A percentile compares a stretch with the other conserved stretches of the same genome.
These are phyloP conservation scores for Mustela lutreola DNA, from an alignment of 2,113 vertebrate species.

Conservation along the genomic window DNA sequence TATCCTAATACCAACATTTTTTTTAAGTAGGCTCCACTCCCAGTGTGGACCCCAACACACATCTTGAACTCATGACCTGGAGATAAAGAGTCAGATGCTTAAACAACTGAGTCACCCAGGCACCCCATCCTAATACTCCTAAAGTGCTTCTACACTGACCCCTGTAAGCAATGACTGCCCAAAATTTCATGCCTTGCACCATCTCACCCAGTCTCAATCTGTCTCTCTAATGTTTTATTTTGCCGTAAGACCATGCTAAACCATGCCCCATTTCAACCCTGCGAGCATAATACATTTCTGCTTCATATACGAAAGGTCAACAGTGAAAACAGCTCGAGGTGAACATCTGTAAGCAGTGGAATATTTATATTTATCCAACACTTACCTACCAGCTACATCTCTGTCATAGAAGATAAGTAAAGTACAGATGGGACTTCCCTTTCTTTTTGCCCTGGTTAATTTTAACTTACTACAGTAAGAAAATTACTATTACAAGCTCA, in stretches of 20 bases:
- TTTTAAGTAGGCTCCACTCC: neutral
- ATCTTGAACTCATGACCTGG: neutral
- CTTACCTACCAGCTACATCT: neutral
- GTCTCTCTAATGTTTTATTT: neutral
- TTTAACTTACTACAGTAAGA: neutral
- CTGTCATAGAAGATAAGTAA: neutral
- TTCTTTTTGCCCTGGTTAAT: neutral
- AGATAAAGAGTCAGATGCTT: neutral
- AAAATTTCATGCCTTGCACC: neutral
- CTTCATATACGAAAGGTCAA: neutral
- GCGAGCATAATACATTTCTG: neutral
- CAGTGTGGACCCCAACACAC: neutral
- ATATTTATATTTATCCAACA: neutral
- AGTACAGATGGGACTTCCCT: neutral
- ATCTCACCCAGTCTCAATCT: neutral
- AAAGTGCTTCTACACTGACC: neutral
- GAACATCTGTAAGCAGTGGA: neutral
- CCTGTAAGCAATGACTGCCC: neutral
- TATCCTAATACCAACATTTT: neutral
- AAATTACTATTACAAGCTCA: neutral
- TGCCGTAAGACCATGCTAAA: neutral
- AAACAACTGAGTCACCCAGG: neutral
- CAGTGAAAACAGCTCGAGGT: neutral
- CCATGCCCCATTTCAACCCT: neutral
- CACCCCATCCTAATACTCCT: neutral